phyloP scores from a whole-genome alignment of 2,113 vertebrate genomes.

The Rattus norvegicus region GRCr8 NC_086029.1:71310501-71311000 shows the following conservation, averaged over 20 bases:
- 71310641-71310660: neutral
- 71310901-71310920: neutral
- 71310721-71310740: neutral
- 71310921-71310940: neutral
- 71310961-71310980: neutral
- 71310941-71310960: neutral
- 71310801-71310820: neutral
- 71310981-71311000: neutral
- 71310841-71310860: neutral
- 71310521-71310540: constrained; percentile 3
- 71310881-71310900: neutral
- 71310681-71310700: neutral
- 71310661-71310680: neutral
- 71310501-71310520: constrained; percentile 32
- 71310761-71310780: neutral
- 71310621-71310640: constrained; percentile 54
- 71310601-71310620: constrained; percentile 30
- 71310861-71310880: neutral
- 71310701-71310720: neutral
- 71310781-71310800: neutral
- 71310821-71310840: neutral
- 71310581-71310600: constrained; percentile 42
- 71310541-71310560: constrained; percentile 28
- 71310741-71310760: neutral
- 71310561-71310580: constrained; percentile 2